These are phyloP conservation scores for Lissocephala sabroskyi DNA, from an alignment of 2,888 invertebrate species.

Conservation along the genomic window DNA sequence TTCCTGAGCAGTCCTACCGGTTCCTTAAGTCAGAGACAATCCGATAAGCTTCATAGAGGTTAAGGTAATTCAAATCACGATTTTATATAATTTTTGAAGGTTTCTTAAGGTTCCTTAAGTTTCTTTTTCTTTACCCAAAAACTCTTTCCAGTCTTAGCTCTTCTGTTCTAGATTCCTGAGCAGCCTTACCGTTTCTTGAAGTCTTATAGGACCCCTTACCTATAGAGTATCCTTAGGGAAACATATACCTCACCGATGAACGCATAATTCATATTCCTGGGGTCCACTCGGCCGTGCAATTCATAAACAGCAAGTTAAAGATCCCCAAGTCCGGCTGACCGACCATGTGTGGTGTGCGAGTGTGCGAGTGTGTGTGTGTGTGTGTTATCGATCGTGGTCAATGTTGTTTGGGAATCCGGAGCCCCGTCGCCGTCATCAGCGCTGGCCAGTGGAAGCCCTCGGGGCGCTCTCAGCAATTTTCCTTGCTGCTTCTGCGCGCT, in stretches of 20 bases:
- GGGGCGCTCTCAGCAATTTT: slow-evolving; percentile 70
- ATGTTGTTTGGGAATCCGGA: slow-evolving; percentile 39
- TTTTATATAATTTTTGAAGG: too few relatives aligned
- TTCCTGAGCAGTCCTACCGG: too few relatives aligned
- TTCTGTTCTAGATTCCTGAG: too few relatives aligned
- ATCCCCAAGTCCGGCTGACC: not conserved
- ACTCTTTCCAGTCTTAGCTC: too few relatives aligned
- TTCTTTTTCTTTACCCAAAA: too few relatives aligned
- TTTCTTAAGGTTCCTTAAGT: too few relatives aligned
- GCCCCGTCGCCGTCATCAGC: slow-evolving; percentile 34
- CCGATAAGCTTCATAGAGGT: too few relatives aligned
- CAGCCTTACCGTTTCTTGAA: too few relatives aligned
- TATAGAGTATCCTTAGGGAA: slow-evolving; percentile 14
- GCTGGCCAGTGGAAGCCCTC: slow-evolving; percentile 59
- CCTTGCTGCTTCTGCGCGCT: slow-evolving; percentile 39
- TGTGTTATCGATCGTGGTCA: slow-evolving; percentile 60
- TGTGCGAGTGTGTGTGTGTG: slow-evolving; percentile 15
- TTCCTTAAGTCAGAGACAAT: too few relatives aligned
- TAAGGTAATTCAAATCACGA: too few relatives aligned
- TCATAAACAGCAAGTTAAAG: slow-evolving; percentile 41
- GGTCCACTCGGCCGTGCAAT: slow-evolving; percentile 40
- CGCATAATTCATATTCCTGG: slow-evolving; percentile 37
- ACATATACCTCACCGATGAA: slow-evolving; percentile 48
- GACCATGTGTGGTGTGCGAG: slow-evolving; percentile 2
- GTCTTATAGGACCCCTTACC: too few relatives aligned